phyloP scores from a whole-genome alignment of 1,140 invertebrate species.

The Penaeus vannamei region DNA sequence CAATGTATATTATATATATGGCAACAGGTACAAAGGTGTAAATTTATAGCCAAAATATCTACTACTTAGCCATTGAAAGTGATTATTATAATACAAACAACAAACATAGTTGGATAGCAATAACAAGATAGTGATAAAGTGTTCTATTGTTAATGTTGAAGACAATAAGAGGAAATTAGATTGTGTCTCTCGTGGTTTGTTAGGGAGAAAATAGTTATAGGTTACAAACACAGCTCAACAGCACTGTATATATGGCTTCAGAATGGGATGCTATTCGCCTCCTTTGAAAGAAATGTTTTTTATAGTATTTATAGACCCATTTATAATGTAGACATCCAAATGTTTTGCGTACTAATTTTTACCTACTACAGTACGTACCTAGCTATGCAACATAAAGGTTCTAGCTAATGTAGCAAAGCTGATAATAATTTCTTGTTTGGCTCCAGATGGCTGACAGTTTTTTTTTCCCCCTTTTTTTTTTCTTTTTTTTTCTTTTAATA shows the following conservation, averaged over 20 bases:
- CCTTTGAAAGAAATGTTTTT: slow-evolving; percentile 50
- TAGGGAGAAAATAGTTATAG: slow-evolving; percentile 31
- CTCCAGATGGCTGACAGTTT: slow-evolving; percentile 38
- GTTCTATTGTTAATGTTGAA: slow-evolving; percentile 44
- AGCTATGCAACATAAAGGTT: slow-evolving; percentile 54
- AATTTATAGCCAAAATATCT: slow-evolving; percentile 19
- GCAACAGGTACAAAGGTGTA: slow-evolving; percentile 41
- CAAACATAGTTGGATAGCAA: slow-evolving; percentile 38
- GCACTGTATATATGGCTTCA: slow-evolving; percentile 54
- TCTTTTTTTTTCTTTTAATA: neutral
- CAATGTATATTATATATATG: slow-evolving; percentile 7
- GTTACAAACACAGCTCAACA: slow-evolving; percentile 43
- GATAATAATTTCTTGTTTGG: slow-evolving; percentile 35
- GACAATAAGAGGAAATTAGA: slow-evolving; percentile 36
- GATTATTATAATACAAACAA: slow-evolving; percentile 23
- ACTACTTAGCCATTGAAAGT: slow-evolving; percentile 39
- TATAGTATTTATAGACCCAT: slow-evolving; percentile 52
- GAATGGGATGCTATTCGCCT: slow-evolving; percentile 47
- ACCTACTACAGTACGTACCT: slow-evolving; percentile 52
- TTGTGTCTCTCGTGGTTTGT: slow-evolving; percentile 46
- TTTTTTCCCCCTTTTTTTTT: neutral
- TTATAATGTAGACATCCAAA: slow-evolving; percentile 51
- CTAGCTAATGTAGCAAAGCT: slow-evolving; percentile 48
- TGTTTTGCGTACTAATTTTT: slow-evolving; percentile 54
- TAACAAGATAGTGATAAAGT: slow-evolving; percentile 48